Base-by-base conservation (phyloP, 2,888 invertebrate genomes). In the Melanostoma scalare region DNA sequence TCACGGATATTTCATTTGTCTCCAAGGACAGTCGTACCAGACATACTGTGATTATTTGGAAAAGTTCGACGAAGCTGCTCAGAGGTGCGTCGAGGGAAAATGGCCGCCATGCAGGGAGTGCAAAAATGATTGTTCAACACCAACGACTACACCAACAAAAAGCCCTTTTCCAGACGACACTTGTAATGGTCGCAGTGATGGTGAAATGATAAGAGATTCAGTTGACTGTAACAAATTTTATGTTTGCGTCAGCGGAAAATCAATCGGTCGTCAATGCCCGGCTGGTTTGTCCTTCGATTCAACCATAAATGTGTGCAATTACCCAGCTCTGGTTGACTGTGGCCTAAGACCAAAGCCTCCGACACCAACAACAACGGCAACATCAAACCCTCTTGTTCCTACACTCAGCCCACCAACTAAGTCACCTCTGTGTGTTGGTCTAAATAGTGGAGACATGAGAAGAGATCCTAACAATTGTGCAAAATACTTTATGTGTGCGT, bases 81-180 rank as follows among this genome's bases (percentile, higher is more conserved):
- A 60, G 40, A 35, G 2, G 9, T 87, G 86, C 38, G 44, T 86
- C 38, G 6, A n/a, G 3, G 87, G 87, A 4, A 86, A 77, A 50
- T 87, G 87, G 38, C 86, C 86, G 3, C 86, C 86, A 3, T 87
- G 86, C 42, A 60, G 69, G 6, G 36, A 63, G 3, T 78, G 82
- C 9, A 38, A 67, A 20, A 20, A 20, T 20, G 48, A 52, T 4
- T 72, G 50, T 36, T 6, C 35, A 2, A 8, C 67, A 3, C 9
- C 46, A n/a, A 65, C 30, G 31, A 46, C 50, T 6, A 1, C 58
- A 30, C 40, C 58, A 30, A 6, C 42, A 5, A 30, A 40, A 9
- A 35, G 20, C 1, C 3, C 46, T 3, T 1, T n/a, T 35, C 35
- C 61, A 2, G 20, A 46, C 3, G n/a, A 50, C 20, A 30, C 46